phyloP scores from a whole-genome alignment of 2,888 invertebrate species.

The Thera britannica region DNA sequence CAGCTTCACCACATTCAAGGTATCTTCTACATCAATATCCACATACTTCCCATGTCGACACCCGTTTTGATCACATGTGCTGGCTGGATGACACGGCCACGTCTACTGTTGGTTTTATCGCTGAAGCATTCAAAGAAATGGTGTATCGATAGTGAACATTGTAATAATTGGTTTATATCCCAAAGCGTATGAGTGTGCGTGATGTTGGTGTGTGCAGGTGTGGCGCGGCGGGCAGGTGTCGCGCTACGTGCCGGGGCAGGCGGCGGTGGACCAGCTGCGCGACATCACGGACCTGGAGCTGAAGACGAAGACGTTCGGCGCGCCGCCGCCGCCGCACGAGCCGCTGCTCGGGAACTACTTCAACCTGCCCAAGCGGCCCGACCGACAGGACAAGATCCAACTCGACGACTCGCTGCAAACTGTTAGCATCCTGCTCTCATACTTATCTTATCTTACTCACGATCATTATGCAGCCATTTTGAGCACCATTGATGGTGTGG shows the following conservation, averaged over 20 bases:
- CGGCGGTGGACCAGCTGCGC: constrained; percentile 66
- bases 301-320: constrained; percentile 80
- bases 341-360: constrained; percentile 86
- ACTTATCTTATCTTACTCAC: too few species aligned
- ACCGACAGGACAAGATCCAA: constrained; percentile 73
- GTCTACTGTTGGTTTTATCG: too few species aligned
- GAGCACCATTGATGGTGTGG: too few species aligned
- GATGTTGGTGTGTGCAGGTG: constrained; percentile 54
- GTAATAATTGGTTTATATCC: too few species aligned
- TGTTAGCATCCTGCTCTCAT: constrained; percentile 46
- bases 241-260: constrained; percentile 79
- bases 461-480: too few species aligned
- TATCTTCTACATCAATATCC: constrained; percentile 46
- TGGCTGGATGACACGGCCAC: too few species aligned
- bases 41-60: neutral
- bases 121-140: too few species aligned
- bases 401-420: constrained; percentile 87
- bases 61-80: too few species aligned
- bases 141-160: too few species aligned
- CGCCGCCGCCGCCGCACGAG: constrained; percentile 74
- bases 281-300: constrained; percentile 74
- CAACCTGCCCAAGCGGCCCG: constrained; percentile 79
- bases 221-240: constrained; percentile 80
- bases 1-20: constrained; percentile 91
- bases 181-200: neutral